Percentiles rank a stretch among this genome's conserved stretches.
Evolutionary conservation across 2,888 invertebrate genomes (phyloP).

Genomic region (Leucozona laternaria): DNA sequence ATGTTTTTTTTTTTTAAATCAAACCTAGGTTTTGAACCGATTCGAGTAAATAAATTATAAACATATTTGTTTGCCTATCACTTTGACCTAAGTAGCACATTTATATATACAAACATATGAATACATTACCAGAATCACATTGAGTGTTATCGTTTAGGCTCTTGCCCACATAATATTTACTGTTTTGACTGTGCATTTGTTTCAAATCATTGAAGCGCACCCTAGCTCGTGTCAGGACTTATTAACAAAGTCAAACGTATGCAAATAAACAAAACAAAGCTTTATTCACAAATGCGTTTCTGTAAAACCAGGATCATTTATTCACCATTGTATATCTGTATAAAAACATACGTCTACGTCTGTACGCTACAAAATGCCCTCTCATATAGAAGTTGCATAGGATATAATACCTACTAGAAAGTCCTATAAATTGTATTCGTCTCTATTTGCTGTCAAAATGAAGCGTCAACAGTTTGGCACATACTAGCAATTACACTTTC

Average conservation of each 20-base stretch:
- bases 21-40: too few species aligned
- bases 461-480: constrained; percentile 25
- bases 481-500: constrained; percentile 12
- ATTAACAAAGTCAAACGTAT: background rate
- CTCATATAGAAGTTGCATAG: background rate
- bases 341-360: background rate
- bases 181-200: background rate
- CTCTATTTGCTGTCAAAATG: constrained; percentile 30
- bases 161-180: too few species aligned
- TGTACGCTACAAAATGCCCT: background rate
- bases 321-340: background rate
- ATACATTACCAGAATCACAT: background rate
- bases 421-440: constrained; percentile 15
- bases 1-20: too few species aligned
- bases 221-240: background rate
- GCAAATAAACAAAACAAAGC: constrained; percentile 1
- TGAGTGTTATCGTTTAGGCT: background rate
- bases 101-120: too few species aligned
- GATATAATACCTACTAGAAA: background rate
- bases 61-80: too few species aligned
- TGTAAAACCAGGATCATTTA: background rate
- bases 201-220: background rate
- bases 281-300: background rate
- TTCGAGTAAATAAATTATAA: too few species aligned
- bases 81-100: too few species aligned